phyloP scores from a whole-genome alignment of 2,113 vertebrate genomes.

The Xiphophorus maculatus region DNA sequence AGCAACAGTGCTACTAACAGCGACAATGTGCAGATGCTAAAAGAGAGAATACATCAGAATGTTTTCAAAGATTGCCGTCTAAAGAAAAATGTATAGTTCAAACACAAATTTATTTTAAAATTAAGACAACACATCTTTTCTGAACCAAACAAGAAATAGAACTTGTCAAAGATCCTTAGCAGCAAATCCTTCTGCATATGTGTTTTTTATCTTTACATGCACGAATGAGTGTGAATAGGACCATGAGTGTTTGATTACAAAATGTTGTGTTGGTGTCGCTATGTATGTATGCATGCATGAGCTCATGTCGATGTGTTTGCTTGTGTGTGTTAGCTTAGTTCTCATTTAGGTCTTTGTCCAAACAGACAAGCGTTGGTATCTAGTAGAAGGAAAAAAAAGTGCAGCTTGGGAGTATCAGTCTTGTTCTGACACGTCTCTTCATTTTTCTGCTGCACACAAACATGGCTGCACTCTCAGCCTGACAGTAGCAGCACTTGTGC shows the following conservation, averaged over 20 bases:
- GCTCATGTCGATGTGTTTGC: constrained; percentile 18
- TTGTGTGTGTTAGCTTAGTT: constrained; percentile 27
- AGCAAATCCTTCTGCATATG: neutral
- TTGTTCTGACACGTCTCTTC: constrained; percentile 73
- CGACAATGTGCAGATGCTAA: no score
- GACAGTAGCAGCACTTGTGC: constrained; percentile 31
- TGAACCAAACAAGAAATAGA: no score
- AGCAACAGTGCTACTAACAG: no score
- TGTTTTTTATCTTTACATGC: constrained; percentile 13
- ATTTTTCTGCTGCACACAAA: constrained; percentile 57
- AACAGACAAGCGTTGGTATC: constrained; percentile 62
- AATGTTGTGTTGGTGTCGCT: constrained; percentile 17
- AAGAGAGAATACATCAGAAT: no score
- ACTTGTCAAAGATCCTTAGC: neutral
- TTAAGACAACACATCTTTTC: no score
- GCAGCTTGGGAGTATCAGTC: constrained; percentile 67
- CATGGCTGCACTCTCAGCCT: constrained; percentile 23
- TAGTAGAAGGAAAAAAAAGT: constrained; percentile 62
- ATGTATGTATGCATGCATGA: constrained; percentile 18
- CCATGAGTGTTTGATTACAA: constrained; percentile 32
- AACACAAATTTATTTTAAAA: no score
- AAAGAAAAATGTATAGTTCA: no score
- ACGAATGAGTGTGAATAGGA: constrained; percentile 29
- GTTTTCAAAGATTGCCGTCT: no score
- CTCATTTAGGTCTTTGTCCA: constrained; percentile 56